Evolutionary conservation across 2,797 vertebrate species (phyloP).

Genomic region (Eospalax fontanierii): DNA sequence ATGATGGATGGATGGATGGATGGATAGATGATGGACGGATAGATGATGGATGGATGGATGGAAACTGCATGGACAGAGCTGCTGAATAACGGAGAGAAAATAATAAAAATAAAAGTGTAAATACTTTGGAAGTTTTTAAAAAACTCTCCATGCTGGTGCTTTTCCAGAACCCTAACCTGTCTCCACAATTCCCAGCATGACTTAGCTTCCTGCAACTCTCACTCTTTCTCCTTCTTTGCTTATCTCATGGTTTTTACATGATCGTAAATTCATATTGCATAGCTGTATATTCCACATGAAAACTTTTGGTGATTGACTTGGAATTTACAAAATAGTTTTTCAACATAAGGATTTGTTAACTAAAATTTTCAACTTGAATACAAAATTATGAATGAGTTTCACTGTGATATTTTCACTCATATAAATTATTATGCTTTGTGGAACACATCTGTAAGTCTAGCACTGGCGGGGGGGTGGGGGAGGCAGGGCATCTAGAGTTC

Average conservation of each 20-base stretch:
- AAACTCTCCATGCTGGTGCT: neutral
- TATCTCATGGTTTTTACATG: neutral
- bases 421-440: neutral
- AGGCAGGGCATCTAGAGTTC: neutral
- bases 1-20: neutral
- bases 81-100: conserved; percentile 1
- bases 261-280: neutral
- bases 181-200: neutral
- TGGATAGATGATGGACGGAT: neutral
- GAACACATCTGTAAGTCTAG: neutral
- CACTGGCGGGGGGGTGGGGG: neutral
- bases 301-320: conserved; percentile 4
- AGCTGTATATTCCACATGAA: neutral
- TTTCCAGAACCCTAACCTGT: neutral
- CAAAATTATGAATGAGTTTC: neutral
- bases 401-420: neutral
- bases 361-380: neutral
- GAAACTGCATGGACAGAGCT: neutral
- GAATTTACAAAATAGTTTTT: neutral
- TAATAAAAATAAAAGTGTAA: neutral
- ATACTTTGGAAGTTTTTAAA: neutral
- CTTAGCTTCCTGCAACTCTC: neutral
- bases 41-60: neutral
- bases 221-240: neutral
- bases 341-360: neutral